Percentiles rank a stretch among this genome's conserved stretches.
phyloP scores from a whole-genome alignment of 2,888 invertebrate genomes.

The Cephus rjabovi region DNA sequence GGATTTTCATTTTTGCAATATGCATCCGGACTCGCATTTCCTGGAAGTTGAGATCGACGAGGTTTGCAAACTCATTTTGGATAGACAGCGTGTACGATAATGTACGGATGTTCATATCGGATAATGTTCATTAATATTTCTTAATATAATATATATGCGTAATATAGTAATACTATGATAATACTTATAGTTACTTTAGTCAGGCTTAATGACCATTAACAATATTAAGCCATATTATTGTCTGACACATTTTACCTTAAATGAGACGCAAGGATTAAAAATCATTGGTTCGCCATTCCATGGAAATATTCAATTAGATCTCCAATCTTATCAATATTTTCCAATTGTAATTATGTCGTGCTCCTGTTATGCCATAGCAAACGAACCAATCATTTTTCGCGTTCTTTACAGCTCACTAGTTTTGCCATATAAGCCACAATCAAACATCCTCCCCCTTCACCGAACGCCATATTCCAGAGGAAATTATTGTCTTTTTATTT shows the following conservation, averaged over 20 bases:
- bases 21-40: not conserved
- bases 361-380: not conserved
- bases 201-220: conserved; percentile 22
- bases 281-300: not conserved
- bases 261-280: conserved; percentile 6
- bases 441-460: not conserved
- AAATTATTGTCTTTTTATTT: not conserved
- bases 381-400: not conserved
- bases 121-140: not conserved
- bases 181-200: conserved; percentile 18
- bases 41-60: not conserved
- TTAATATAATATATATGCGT: not conserved
- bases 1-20: not conserved
- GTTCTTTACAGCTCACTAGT: not conserved
- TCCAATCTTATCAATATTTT: not conserved
- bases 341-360: not conserved
- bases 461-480: not conserved
- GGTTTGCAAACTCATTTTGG: not conserved
- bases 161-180: conserved; percentile 4
- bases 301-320: not conserved
- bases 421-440: conserved; percentile 1
- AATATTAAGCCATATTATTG: conserved; percentile 37
- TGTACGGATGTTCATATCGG: not conserved
- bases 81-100: not conserved
- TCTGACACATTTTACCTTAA: conserved; percentile 35